These are phyloP conservation scores for Drosophila cognata DNA, from an alignment of 2,888 invertebrate species.

Conservation along the genomic window DNA sequence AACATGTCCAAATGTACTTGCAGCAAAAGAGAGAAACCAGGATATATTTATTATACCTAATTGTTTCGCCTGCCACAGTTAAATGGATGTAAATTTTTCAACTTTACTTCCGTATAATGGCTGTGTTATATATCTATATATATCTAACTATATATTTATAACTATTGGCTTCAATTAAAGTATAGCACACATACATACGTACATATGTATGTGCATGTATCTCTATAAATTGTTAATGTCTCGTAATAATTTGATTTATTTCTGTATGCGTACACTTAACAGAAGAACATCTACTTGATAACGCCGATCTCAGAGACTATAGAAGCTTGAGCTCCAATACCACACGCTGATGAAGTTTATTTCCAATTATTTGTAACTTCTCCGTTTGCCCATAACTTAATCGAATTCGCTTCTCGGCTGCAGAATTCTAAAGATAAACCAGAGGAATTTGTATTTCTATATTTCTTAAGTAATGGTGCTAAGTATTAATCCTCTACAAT, in stretches of 20 bases:
- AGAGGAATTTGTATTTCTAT: neutral
- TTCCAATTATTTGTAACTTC: neutral
- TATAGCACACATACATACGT: neutral
- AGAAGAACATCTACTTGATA: neutral
- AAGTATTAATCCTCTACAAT: neutral
- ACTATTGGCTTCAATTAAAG: neutral
- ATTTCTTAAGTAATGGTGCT: neutral
- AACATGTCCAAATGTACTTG: conserved; percentile 19
- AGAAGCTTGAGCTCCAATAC: too few relatives aligned
- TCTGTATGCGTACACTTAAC: neutral
- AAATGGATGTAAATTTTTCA: conserved; percentile 46
- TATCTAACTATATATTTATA: too few relatives aligned
- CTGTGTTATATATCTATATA: neutral
- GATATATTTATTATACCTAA: conserved; percentile 61
- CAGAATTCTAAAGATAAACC: neutral
- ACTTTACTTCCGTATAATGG: neutral
- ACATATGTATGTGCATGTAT: neutral
- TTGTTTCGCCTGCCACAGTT: conserved; percentile 52
- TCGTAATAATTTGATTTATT: rapidly evolving
- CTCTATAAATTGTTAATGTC: neutral
- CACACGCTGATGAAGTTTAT: neutral
- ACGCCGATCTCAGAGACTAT: neutral
- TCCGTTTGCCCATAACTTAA: neutral
- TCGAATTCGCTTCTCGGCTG: neutral
- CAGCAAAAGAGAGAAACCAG: neutral